Evolutionary conservation across 2,797 vertebrate genomes (phyloP), one percentile per base, ranked within the genome.

Genomic region (Tangara arthus): DNA sequence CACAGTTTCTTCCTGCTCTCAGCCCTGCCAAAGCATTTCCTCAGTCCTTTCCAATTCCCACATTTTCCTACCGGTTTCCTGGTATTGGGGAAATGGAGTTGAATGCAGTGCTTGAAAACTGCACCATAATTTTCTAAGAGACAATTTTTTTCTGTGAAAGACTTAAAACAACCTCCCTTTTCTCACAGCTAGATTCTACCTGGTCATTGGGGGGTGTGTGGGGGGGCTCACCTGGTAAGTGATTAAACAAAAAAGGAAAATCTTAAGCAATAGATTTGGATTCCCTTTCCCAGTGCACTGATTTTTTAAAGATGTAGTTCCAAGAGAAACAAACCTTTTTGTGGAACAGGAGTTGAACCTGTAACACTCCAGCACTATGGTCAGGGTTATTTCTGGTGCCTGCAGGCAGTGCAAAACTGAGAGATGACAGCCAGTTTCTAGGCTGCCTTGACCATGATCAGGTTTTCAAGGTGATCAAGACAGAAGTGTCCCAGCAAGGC

Each of bases 301-400:
- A 4, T 44, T 57, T 68, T 68, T 84, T 21, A 3, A 12, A 55
- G 26, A 12, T 28, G 8, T 10, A 49, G 23, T 64, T 77, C 23
- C 37, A 44, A 82, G 56, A 61, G 52, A 87, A 50, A 5, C 5
- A 87, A 81, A 76, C 6, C 2, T 21, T 12, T 60, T 22, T 23
- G 12, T 0, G 3, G 49, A 39, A 22, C 8, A 16, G 26, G 9
- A 44, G 5, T 42, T 3, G 5, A 15, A 39, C 12, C 9, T 60
- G 44, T 30, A 37, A 50, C 32, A 37, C 9, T 12, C 46, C 42
- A 57, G n/a, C 22, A n/a, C 19, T 13, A 28, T 17, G 12, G 3
- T n/a, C 32, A 61, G 28, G 32, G 27, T 2, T 37, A 28, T 24
- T 82, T 71, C 39, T 64, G n/a, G 37, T 1, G 0, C 15, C 21